A percentile compares a stretch with the other conserved stretches of the same genome.
phyloP scores from a whole-genome alignment of 2,797 vertebrate genomes.

The Gorsachius magnificus region DNA sequence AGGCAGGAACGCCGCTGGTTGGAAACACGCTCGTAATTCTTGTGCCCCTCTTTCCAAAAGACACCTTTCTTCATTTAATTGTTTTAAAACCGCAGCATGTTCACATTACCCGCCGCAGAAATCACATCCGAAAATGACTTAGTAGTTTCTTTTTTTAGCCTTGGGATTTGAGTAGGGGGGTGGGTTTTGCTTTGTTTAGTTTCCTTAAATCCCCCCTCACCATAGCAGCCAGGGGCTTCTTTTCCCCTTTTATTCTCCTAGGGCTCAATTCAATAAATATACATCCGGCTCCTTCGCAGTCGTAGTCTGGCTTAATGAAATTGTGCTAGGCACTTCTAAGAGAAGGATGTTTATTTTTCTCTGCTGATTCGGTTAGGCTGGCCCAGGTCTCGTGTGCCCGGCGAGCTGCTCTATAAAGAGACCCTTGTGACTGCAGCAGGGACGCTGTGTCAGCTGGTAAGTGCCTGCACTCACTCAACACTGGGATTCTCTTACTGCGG shows the following conservation, averaged over 20 bases:
- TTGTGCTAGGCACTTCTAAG: not conserved
- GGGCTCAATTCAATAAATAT: conserved; percentile 28
- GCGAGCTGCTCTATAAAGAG: not conserved
- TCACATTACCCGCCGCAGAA: not conserved
- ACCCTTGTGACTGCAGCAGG: not conserved
- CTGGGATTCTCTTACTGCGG: not conserved
- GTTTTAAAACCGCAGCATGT: not conserved
- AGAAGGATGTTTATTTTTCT: conserved; percentile 59
- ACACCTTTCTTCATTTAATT: not conserved
- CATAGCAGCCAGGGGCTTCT: not conserved
- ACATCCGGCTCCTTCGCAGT: conserved; percentile 1
- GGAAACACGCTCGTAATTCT: not conserved
- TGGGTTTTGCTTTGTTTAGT: not conserved
- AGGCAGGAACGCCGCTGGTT: not conserved
- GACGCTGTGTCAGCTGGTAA: not conserved
- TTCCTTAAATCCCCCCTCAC: not conserved
- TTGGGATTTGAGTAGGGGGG: not conserved
- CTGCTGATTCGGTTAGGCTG: not conserved
- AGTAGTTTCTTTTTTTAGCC: not conserved
- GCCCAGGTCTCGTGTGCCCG: not conserved
- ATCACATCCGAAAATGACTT: not conserved
- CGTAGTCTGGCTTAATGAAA: conserved; percentile 16
- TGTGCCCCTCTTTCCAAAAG: not conserved
- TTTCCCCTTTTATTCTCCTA: not conserved
- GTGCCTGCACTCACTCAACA: conserved; percentile 27